Conservation (phyloP, 2,888 invertebrate genomes). For the Megaustenia siamemsis region DNA sequence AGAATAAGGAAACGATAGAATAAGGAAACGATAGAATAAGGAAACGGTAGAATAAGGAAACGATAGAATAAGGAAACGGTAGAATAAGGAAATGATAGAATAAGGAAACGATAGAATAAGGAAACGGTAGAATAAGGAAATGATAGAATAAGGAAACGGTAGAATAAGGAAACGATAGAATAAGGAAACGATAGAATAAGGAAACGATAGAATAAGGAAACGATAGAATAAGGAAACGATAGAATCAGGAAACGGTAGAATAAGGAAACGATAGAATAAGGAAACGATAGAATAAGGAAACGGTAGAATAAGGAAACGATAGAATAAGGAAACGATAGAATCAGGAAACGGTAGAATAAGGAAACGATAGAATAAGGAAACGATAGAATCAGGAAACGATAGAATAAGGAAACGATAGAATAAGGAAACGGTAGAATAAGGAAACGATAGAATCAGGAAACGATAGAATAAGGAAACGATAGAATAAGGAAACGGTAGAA, state of each 20-base stretch:
- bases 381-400: too few species aligned
- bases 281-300: background rate
- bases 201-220: background rate
- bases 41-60: background rate
- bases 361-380: too few species aligned
- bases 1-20: background rate
- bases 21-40: background rate
- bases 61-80: background rate
- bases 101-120: background rate
- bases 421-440: too few species aligned
- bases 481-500: too few species aligned
- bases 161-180: background rate
- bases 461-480: too few species aligned
- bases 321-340: background rate
- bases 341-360: background rate
- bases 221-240: background rate
- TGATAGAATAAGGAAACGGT: background rate
- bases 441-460: too few species aligned
- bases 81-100: background rate
- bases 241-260: background rate
- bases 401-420: too few species aligned
- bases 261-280: background rate
- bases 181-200: background rate
- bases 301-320: background rate
- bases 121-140: background rate